Base-by-base conservation (phyloP, 2,888 invertebrate genomes). In the Cheilosia urbana region DNA sequence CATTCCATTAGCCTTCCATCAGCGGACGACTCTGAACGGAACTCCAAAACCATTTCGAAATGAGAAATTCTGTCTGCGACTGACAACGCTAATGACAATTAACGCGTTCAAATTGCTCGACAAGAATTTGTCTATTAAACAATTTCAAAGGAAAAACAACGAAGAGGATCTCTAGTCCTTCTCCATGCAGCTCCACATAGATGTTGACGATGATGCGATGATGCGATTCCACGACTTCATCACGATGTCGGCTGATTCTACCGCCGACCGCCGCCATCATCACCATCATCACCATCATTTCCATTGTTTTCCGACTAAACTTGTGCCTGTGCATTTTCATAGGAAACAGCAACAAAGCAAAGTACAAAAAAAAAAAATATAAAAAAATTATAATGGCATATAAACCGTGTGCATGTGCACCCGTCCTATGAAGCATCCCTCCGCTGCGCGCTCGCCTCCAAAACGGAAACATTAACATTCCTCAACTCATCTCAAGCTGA, bases 401-500 rank as follows among this genome's bases (percentile, higher is more conserved):
- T 55, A 62, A 62, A 62, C 30, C 47, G 60, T 77, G 53, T 77
- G 60, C 68, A 55, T 77, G 53, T 77, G 60, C 68, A 55, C 37
- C 57, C 68, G 81, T 75, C 75, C 75, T 75, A 65, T 51, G 63
- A 63, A 69, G 9, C 40, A 11, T 27, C 47, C 55, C 47, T 42
- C 49, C 57, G 49, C 60, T 57, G 37, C 37, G 37, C 37, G 37
- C 30, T 19, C 30, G 27, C 69, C 42, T n/a, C 49, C 57, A 47
- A 62, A 80, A 51, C 80, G 85, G 85, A 85, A 85, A 77, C 85
- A 80, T 80, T 85, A 85, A 81, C 71, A 85, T 85, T 85, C 84
- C 80, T 81, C 81, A 62, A 47, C 72, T 85, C 76, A 66, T 85
- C 57, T 57, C 81, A 81, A 81, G 81, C 76, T 77, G 77, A 85